Evolutionary conservation across 2,888 invertebrate genomes (phyloP).

Genomic region (Zhengitettix transpicula): DNA sequence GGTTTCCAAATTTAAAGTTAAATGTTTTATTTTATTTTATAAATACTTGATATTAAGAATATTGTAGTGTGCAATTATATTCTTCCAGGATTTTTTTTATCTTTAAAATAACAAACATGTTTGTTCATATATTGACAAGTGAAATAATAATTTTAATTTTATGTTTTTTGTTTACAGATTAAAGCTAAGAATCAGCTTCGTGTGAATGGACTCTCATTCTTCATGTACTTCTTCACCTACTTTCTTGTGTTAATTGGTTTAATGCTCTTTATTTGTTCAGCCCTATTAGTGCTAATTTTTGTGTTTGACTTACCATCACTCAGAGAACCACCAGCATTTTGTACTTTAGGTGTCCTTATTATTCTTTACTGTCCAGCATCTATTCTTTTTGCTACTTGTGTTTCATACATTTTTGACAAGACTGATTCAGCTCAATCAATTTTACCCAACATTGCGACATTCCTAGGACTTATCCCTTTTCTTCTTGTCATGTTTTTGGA

Average conservation of each 20-base stretch:
- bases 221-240: constrained; percentile 58
- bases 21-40: too few relatives aligned
- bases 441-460: constrained; percentile 57
- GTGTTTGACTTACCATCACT: constrained; percentile 54
- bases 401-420: constrained; percentile 67
- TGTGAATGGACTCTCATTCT: constrained; percentile 61
- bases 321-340: constrained; percentile 49
- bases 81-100: too few relatives aligned
- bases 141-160: too few relatives aligned
- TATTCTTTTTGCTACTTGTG: constrained; percentile 55
- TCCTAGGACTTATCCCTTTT: constrained; percentile 60
- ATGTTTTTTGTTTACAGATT: constrained; percentile 35
- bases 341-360: constrained; percentile 45
- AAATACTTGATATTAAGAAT: too few relatives aligned
- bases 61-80: too few relatives aligned
- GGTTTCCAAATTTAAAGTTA: too few relatives aligned
- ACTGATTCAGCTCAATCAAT: constrained; percentile 69
- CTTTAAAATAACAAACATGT: too few relatives aligned
- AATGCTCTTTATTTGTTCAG: constrained; percentile 48
- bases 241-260: constrained; percentile 53
- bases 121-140: too few relatives aligned
- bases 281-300: constrained; percentile 44
- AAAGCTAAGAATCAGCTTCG: constrained; percentile 68
- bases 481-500: constrained; percentile 53
- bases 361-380: constrained; percentile 58